Evolutionary conservation across 2,888 invertebrate species (phyloP).

Genomic region (Lasioglossum oenotherae): DNA sequence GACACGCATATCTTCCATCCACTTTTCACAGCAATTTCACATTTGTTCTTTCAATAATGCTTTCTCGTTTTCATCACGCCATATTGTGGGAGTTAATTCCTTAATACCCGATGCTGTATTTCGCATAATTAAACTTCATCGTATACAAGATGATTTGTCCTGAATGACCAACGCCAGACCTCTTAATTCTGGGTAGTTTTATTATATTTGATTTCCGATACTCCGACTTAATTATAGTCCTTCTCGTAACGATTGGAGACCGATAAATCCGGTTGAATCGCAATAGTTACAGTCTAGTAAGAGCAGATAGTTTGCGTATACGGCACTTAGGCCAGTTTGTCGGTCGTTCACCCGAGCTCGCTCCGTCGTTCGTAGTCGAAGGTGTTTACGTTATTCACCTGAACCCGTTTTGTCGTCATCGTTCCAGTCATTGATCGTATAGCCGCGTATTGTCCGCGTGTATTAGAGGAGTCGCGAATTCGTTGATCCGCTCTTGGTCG

Average conservation of each 20-base stretch:
- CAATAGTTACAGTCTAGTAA: background rate
- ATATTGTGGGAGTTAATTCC: too few species aligned
- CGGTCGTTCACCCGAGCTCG: slow-evolving; percentile 80
- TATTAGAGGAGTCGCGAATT: background rate
- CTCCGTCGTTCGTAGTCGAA: slow-evolving; percentile 47
- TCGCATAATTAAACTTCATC: too few species aligned
- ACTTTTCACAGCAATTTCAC: too few species aligned
- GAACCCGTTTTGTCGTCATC: slow-evolving; percentile 50
- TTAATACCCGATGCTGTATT: too few species aligned
- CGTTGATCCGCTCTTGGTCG: background rate
- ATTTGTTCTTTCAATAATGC: too few species aligned
- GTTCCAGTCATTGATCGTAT: slow-evolving; percentile 16
- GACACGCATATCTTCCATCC: background rate
- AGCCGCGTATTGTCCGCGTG: background rate
- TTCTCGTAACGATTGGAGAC: background rate
- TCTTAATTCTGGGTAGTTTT: too few species aligned
- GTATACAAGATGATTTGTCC: too few species aligned
- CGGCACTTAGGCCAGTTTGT: slow-evolving; percentile 78
- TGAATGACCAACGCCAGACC: too few species aligned
- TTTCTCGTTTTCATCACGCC: too few species aligned
- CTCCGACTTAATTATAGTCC: background rate
- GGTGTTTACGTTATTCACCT: slow-evolving; percentile 59
- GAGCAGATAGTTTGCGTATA: slow-evolving; percentile 52
- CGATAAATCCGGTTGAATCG: background rate
- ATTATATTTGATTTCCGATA: background rate